Percentiles rank a stretch among this genome's conserved stretches.
phyloP scores from a whole-genome alignment of 2,113 vertebrate species.

The Oxygymnocypris stewartii region DNA sequence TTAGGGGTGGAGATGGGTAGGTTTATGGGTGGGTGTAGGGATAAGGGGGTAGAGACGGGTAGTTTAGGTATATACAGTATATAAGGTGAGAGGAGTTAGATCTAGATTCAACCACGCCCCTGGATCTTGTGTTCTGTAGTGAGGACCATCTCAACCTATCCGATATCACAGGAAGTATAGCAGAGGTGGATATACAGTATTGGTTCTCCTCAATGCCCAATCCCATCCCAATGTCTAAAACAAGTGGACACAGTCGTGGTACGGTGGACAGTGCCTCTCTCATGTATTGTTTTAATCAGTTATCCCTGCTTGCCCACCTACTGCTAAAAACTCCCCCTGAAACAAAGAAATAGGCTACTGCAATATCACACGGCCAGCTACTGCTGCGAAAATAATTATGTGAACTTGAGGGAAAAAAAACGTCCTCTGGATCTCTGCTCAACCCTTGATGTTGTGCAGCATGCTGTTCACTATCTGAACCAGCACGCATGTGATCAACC shows the following conservation, averaged over 20 bases:
- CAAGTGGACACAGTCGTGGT: not conserved
- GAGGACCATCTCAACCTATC: slow-evolving; percentile 24
- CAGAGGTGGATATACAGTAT: slow-evolving; percentile 36
- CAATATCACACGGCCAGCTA: not conserved
- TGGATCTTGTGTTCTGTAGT: no score
- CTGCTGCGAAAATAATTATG: not conserved
- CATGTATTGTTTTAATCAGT: not conserved
- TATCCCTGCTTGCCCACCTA: no score
- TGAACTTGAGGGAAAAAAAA: not conserved
- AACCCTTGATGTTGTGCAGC: slow-evolving; percentile 29
- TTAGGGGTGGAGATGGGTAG: no score
- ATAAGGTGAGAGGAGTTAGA: no score
- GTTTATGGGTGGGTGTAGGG: no score
- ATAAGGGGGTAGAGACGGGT: no score
- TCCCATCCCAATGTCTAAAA: not conserved
- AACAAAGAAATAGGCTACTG: not conserved
- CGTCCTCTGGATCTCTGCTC: not conserved
- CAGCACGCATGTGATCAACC: slow-evolving; percentile 42
- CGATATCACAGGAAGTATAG: slow-evolving; percentile 60
- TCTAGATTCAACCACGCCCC: no score
- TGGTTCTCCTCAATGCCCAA: not conserved
- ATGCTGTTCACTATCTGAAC: slow-evolving; percentile 28
- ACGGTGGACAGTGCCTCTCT: not conserved
- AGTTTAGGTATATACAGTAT: no score
- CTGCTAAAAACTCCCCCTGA: not conserved